Percentiles rank a stretch among this genome's conserved stretches.
These are phyloP conservation scores for Bettongia penicillata DNA, from an alignment of 2,113 vertebrate species.

Conservation along the genomic window DNA sequence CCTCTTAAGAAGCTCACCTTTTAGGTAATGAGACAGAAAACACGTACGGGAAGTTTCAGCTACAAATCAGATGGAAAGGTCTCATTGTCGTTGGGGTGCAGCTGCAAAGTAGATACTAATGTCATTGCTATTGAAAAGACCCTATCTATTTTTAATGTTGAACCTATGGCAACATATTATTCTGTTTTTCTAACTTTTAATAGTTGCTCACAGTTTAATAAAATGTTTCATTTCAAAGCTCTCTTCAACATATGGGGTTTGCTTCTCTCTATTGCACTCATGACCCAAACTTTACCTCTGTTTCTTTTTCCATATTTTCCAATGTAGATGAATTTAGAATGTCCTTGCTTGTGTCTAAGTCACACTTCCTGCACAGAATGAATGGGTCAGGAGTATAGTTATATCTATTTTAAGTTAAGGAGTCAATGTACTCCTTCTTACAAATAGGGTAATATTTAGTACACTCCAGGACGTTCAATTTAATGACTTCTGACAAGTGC, in stretches of 20 bases:
- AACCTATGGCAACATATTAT: neutral
- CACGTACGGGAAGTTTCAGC: neutral
- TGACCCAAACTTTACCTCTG: neutral
- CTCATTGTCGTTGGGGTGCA: neutral
- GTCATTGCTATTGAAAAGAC: neutral
- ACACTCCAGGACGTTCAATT: neutral
- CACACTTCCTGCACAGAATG: neutral
- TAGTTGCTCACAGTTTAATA: constrained; percentile 56
- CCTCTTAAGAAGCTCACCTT: neutral
- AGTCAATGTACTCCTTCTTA: neutral
- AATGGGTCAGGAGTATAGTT: neutral
- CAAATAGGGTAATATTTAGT: neutral
- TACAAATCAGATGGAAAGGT: neutral
- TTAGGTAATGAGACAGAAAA: neutral
- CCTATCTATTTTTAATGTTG: neutral
- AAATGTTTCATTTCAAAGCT: constrained; percentile 63
- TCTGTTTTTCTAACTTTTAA: constrained; percentile 56
- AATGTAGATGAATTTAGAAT: neutral
- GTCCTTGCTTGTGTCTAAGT: neutral
- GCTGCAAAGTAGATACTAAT: neutral
- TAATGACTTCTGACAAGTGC: neutral
- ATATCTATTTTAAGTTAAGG: constrained; percentile 37
- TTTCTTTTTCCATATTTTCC: neutral
- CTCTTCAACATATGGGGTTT: constrained; percentile 34
- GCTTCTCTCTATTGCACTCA: neutral